Evolutionary conservation across 1,140 invertebrate species (phyloP).

Genomic region (Drosophila serrata): DNA sequence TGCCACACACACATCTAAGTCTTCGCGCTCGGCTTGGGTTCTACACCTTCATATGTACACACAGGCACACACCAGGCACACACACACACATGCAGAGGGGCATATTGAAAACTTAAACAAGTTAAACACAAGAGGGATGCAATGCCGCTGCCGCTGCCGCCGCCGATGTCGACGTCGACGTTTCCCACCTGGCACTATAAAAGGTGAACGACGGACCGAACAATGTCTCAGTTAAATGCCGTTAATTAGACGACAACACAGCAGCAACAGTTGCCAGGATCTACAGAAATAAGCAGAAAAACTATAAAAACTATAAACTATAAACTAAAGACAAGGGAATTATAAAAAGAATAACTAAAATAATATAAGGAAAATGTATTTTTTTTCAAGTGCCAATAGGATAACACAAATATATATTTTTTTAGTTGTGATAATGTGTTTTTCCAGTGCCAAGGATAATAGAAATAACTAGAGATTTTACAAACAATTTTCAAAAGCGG

Average conservation of each 20-base stretch:
- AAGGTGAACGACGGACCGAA: constrained; percentile 57
- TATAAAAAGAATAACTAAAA: too few relatives aligned
- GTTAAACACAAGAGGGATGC: constrained; percentile 40
- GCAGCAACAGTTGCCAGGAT: constrained; percentile 28
- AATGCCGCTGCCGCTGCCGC: constrained; percentile 31
- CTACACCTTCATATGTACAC: neutral
- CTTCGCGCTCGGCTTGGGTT: constrained; percentile 43
- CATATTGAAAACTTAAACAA: constrained; percentile 13
- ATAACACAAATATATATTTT: constrained; percentile 6
- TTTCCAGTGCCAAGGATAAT: constrained; percentile 25
- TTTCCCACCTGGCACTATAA: constrained; percentile 67
- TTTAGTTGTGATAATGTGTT: constrained; percentile 4
- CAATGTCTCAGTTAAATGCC: constrained; percentile 80
- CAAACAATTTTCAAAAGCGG: neutral
- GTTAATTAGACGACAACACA: constrained; percentile 72
- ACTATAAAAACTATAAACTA: neutral
- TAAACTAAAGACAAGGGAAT: neutral
- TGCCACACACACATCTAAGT: constrained; percentile 46
- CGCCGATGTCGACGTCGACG: neutral
- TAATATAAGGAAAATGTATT: neutral
- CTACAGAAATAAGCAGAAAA: neutral
- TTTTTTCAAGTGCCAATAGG: constrained; percentile 12
- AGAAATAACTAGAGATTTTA: neutral
- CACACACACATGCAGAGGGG: neutral
- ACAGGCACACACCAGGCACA: neutral